phyloP scores from a whole-genome alignment of 2,113 vertebrate species.

The Patagioenas fasciata region DNA sequence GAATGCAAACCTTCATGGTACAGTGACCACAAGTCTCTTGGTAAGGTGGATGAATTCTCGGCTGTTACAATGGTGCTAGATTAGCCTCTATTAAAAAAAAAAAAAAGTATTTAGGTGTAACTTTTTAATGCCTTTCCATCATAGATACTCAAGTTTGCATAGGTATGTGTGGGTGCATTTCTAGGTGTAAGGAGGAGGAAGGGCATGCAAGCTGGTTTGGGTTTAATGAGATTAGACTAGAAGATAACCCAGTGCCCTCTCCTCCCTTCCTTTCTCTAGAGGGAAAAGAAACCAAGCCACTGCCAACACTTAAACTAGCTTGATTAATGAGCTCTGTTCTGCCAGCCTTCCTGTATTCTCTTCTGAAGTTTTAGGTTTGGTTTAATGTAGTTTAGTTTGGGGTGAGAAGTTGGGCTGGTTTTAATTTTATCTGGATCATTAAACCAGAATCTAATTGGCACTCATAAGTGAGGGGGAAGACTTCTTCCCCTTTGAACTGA shows the following conservation, averaged over 20 bases:
- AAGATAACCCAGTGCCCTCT: neutral
- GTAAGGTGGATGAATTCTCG: neutral
- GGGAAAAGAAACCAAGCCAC: neutral
- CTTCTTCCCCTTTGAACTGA: constrained; percentile 20
- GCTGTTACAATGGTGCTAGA: neutral
- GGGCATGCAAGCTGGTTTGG: neutral
- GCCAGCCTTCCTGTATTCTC: neutral
- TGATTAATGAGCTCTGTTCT: constrained; percentile 35
- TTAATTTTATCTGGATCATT: constrained; percentile 32
- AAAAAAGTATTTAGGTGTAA: neutral
- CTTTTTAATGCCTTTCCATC: neutral
- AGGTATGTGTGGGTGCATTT: neutral
- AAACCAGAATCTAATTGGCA: constrained; percentile 25
- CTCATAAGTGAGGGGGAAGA: neutral
- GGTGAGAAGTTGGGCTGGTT: neutral
- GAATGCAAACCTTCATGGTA: neutral
- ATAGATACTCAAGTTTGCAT: neutral
- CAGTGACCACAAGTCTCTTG: neutral
- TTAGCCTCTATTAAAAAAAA: neutral
- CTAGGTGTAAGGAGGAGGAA: fast-evolving
- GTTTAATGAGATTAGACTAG: neutral
- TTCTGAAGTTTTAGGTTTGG: constrained; percentile 21
- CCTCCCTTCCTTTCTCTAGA: neutral
- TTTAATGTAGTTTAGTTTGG: constrained; percentile 5
- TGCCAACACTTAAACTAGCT: neutral